Evolutionary conservation across 2,888 invertebrate genomes (phyloP).

Genomic region (Pocota personata): DNA sequence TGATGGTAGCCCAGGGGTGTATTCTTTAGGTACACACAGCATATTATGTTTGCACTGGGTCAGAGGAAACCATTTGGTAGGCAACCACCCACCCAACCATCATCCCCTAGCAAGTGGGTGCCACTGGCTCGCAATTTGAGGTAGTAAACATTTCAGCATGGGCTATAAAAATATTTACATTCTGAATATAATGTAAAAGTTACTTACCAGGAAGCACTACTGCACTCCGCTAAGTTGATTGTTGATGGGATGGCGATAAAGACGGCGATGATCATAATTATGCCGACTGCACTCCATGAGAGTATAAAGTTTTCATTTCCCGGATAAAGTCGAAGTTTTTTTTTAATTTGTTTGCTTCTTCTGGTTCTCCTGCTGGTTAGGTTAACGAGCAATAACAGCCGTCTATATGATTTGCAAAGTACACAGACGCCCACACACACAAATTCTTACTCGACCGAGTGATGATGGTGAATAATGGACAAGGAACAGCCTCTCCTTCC

Average conservation of each 20-base stretch:
- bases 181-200: conserved; percentile 48
- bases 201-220: neutral
- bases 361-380: conserved; percentile 13
- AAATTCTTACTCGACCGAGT: conserved; percentile 24
- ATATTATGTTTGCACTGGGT: conserved; percentile 34
- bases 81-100: neutral
- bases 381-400: conserved; percentile 33
- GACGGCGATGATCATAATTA: conserved; percentile 45
- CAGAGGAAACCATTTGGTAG: neutral
- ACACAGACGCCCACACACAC: neutral
- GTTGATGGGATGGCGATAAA: neutral
- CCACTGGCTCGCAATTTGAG: conserved; percentile 20
- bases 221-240: neutral
- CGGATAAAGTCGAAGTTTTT: conserved; percentile 28
- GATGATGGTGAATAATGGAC: conserved; percentile 46
- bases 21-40: neutral
- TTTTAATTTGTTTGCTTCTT: conserved; percentile 4
- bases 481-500: neutral
- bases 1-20: neutral
- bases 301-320: conserved; percentile 42
- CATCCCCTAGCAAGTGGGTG: neutral
- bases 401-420: conserved; percentile 43
- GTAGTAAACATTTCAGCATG: conserved; percentile 47
- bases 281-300: conserved; percentile 1
- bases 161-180: conserved; percentile 58